These are phyloP conservation scores for Mellilla xanthometata DNA, from an alignment of 2,888 invertebrate genomes.

Conservation along the genomic window DNA sequence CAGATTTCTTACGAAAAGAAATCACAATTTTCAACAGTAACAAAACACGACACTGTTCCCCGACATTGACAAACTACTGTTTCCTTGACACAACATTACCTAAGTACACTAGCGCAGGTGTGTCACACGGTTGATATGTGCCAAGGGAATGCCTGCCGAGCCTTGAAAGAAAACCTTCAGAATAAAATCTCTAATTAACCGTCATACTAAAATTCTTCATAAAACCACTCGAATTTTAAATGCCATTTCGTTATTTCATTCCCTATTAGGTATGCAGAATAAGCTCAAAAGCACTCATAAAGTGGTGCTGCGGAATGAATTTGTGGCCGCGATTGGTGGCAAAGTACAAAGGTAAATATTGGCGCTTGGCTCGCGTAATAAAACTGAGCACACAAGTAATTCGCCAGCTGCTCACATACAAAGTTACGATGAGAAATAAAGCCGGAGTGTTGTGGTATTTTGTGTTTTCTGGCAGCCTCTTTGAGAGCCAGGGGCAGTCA, in stretches of 20 bases:
- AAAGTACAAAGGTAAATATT: slow-evolving; percentile 11
- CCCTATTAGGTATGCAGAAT: no score
- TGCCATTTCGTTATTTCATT: no score
- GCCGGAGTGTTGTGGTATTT: neutral
- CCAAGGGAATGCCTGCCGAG: neutral
- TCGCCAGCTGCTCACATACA: neutral
- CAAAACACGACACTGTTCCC: neutral
- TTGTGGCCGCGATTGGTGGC: neutral
- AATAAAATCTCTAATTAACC: no score
- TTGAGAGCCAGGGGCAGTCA: no score
- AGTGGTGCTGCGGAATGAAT: neutral
- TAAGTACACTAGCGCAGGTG: neutral
- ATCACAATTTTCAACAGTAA: no score
- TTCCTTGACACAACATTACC: slow-evolving; percentile 9
- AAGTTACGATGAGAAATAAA: slow-evolving; percentile 2
- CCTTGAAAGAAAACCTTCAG: no score
- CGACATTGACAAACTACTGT: neutral
- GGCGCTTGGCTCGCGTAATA: slow-evolving; percentile 3
- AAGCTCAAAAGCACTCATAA: slow-evolving; percentile 3
- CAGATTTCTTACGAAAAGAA: no score
- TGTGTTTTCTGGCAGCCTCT: no score
- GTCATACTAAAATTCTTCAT: no score
- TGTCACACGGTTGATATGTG: slow-evolving; percentile 5
- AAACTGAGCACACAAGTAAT: slow-evolving; percentile 10
- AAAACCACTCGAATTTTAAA: no score